phyloP scores from a whole-genome alignment of 2,113 vertebrate genomes.

The Camelus dromedarius region DNA sequence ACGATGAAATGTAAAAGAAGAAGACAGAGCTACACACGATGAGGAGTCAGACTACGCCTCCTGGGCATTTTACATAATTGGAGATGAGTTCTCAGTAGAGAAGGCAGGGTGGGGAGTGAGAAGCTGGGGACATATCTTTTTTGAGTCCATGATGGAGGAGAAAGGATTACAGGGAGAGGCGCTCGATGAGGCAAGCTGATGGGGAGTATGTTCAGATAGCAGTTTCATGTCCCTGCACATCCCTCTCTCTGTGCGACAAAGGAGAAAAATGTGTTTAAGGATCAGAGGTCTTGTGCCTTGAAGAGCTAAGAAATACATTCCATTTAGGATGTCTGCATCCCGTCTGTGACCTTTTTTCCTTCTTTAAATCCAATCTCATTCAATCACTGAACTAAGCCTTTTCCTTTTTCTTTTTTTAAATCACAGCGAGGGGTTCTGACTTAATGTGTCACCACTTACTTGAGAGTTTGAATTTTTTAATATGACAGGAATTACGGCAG shows the following conservation, averaged over 20 bases:
- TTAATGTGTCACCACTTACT: constrained; percentile 25
- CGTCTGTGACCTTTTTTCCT: neutral
- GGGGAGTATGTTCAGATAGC: too few relatives aligned
- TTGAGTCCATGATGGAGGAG: neutral
- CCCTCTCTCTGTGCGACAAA: neutral
- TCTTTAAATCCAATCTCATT: neutral
- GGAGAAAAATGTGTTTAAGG: neutral
- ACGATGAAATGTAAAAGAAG: neutral
- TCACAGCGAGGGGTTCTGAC: constrained; percentile 59
- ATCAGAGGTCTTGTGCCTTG: neutral
- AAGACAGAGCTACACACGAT: neutral
- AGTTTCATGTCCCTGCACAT: accelerated
- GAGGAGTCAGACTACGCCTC: neutral
- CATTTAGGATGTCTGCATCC: neutral
- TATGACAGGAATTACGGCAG: constrained; percentile 57
- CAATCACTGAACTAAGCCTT: neutral
- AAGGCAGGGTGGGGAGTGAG: accelerated
- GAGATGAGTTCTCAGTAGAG: neutral
- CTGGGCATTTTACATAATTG: neutral
- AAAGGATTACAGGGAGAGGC: neutral
- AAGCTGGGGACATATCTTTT: accelerated
- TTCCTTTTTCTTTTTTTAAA: neutral
- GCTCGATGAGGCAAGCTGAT: neutral
- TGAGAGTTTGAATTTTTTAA: constrained; percentile 67
- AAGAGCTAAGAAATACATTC: neutral